These are phyloP conservation scores for Pollenia labialis DNA, from an alignment of 2,888 invertebrate species.

Conservation along the genomic window DNA sequence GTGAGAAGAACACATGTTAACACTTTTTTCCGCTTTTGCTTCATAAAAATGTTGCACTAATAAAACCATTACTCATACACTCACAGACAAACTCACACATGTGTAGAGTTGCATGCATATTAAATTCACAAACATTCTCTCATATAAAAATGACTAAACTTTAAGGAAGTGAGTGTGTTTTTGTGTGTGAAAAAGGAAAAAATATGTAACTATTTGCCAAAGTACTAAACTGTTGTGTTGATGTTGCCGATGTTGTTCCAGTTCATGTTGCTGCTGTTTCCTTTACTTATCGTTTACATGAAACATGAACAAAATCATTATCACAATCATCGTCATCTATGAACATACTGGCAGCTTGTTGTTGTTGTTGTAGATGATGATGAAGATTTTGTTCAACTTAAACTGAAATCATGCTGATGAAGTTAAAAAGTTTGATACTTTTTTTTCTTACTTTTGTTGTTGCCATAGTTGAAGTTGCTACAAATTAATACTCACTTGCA, in stretches of 20 bases:
- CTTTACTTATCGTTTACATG: slow-evolving; percentile 23
- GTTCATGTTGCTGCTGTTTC: slow-evolving; percentile 29
- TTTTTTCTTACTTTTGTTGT: neutral
- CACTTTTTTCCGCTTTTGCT: slow-evolving; percentile 42
- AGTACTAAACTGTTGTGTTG: slow-evolving; percentile 34
- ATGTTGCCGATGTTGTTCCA: slow-evolving; percentile 20
- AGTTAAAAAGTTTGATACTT: slow-evolving; percentile 44
- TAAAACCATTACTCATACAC: slow-evolving; percentile 56
- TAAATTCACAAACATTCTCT: slow-evolving; percentile 5
- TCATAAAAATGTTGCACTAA: slow-evolving; percentile 45
- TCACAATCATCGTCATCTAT: slow-evolving; percentile 2
- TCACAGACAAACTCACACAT: neutral
- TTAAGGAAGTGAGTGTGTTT: neutral
- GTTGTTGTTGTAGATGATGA: neutral
- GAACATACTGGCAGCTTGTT: neutral
- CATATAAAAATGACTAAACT: neutral
- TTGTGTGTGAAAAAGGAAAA: slow-evolving; percentile 16
- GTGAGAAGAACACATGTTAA: slow-evolving; percentile 62
- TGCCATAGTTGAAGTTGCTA: neutral
- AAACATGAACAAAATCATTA: slow-evolving; percentile 31
- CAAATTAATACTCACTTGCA: slow-evolving; percentile 29
- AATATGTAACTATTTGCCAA: slow-evolving; percentile 43
- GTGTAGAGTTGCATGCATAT: slow-evolving; percentile 15
- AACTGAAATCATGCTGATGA: slow-evolving; percentile 54
- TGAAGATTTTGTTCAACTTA: slow-evolving; percentile 21